A percentile compares a stretch with the other conserved stretches of the same genome.
Evolutionary conservation across 1,140 invertebrate species (phyloP).

Genomic region (Panagrolaimus sp.): DNA sequence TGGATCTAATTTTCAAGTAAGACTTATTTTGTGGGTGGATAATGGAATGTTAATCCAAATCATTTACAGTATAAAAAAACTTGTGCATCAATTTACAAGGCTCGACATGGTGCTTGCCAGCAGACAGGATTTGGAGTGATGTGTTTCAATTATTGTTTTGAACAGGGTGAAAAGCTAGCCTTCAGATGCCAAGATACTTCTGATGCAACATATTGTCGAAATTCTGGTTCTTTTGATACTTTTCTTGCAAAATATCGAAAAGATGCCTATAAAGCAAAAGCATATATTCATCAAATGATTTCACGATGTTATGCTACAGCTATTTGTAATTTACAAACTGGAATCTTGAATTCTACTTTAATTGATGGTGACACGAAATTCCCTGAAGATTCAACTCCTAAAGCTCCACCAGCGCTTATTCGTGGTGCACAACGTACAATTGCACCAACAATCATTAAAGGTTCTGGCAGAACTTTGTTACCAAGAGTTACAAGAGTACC

Average conservation of each 20-base stretch:
- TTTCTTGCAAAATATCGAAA: slow-evolving; percentile 44
- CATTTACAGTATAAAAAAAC: slow-evolving; percentile 53
- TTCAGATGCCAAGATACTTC: slow-evolving; percentile 53
- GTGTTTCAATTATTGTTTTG: slow-evolving; percentile 57
- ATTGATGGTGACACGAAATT: slow-evolving; percentile 17
- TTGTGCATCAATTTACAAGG: slow-evolving; percentile 56
- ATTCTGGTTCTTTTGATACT: slow-evolving; percentile 33
- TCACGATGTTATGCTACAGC: slow-evolving; percentile 51
- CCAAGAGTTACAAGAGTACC: background rate
- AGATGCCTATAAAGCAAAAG: slow-evolving; percentile 54
- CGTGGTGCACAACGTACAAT: background rate
- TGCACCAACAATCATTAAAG: background rate
- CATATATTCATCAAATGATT: slow-evolving; percentile 58
- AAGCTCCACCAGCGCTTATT: slow-evolving; percentile 11
- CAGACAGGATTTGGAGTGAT: slow-evolving; percentile 55
- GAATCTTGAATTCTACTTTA: slow-evolving; percentile 45
- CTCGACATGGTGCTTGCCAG: slow-evolving; percentile 49
- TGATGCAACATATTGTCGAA: slow-evolving; percentile 35
- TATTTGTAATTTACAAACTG: slow-evolving; percentile 45
- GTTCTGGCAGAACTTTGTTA: background rate
- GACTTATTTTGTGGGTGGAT: too few relatives aligned
- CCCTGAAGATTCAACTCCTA: slow-evolving; percentile 13
- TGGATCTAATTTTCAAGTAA: slow-evolving; percentile 48
- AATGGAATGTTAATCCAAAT: too few relatives aligned
- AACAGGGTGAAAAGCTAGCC: slow-evolving; percentile 50